Base-by-base conservation (phyloP, 1,140 invertebrate species). In the Triops cancriformis region DNA sequence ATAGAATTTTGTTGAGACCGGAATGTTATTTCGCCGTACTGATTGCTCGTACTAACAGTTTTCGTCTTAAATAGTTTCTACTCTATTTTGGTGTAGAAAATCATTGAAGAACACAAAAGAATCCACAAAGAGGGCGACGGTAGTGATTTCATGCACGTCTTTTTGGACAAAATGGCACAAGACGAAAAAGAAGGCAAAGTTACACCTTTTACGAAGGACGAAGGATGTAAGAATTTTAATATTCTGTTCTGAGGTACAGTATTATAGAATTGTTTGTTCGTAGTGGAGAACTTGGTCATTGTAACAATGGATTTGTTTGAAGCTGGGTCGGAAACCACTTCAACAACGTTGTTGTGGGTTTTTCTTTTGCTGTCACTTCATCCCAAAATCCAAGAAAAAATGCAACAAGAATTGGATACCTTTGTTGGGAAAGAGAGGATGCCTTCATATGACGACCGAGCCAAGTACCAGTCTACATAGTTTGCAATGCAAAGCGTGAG, bases 281-380 rank as follows among this genome's bases (percentile, higher is more conserved):
- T 26, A 76, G 74, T 26, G 26, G 28, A 23, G 10, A 41, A 76
- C 18, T 26, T 76, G 74, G 4, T 76, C 6, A 31, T 76, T 9
- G 18, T 23, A 23, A 31, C 45, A 3, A 26, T 41, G 23, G 74
- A 76, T 45, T 26, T 76, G 23, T 76, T 76, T 28, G 11, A 1
- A n/a, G 74, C 74, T 43, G 74, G 74, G 6, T 82, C 80, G 6
- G 84, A 85, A 28, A 86, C 85, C 1, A 82, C 83, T 6, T 72
- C 81, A 1, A 82, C 83, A 0, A 82, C 85, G 3, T 74, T 85
- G 7, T 79, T 77, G 18, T 86, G 85, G 85, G 75, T 80, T 5
- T 37, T 85, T n/a, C 77, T 85, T 4, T 80, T 81, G 12, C 78
- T 84, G 73, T 81, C 82, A 1, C 75, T 76, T 12, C 80, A 83